Base-by-base conservation (phyloP, 2,888 invertebrate genomes). In the Empis stercorea region DNA sequence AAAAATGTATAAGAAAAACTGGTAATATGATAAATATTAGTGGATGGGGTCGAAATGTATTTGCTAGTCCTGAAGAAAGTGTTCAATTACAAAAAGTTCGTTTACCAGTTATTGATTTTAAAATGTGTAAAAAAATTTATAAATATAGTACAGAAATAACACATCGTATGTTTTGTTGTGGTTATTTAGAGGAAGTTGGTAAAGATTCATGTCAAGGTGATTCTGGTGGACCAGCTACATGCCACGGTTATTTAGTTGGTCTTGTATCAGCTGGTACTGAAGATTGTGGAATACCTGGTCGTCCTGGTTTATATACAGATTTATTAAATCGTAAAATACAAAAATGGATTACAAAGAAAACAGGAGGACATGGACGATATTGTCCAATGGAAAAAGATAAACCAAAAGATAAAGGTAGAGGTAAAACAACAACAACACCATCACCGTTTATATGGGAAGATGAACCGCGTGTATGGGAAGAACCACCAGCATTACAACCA, bases 151-250 rank as follows among this genome's bases (percentile, higher is more conserved):
- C 57, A 37, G 57, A 48, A n/a, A 55, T 65, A 9, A 64, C 62
- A 2, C 57, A 56, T 39, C 61, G 61, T 15, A 68, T 65, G 62
- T 50, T 62, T 7, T 67, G 65, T 44, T 68, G 61, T 27, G 55
- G 51, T 39, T 56, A 54, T 30, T 48, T 20, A 4, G 5, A 57
- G 2, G 46, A 50, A 36, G 56, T 55, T 42, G 52, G 53, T n/a
- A 63, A 63, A 54, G 67, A 66, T 52, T 60, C 64, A 44, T 68
- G 65, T 52, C 65, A 66, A 52, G 67, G 68, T 49, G 68, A 70
- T 48, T 66, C 65, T 3, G 70, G 70, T 51, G 70, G 70, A 13
- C 69, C 70, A 43, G 47, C 67, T 52, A 63, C 62, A 5, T 47
- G 60, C 30, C 34, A 52, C 2, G 48, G 49, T 5, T 4, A 57